Evolutionary conservation across 2,888 invertebrate species (phyloP).

Genomic region (Napeogenes sylphis): DNA sequence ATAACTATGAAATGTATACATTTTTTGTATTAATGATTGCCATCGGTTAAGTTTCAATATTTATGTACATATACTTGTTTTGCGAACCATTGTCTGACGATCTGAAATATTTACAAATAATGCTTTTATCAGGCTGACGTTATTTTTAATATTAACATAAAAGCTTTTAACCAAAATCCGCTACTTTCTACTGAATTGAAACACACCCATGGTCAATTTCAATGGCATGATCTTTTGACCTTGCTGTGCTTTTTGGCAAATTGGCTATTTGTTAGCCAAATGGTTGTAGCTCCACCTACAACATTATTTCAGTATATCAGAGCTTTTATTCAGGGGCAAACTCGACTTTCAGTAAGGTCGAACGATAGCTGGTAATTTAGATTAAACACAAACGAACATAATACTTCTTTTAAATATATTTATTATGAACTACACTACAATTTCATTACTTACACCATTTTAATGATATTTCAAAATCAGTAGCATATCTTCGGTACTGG

Average conservation of each 20-base stretch:
- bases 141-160: background rate
- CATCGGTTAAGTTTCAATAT: background rate
- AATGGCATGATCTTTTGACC: slow-evolving; percentile 45
- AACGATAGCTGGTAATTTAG: background rate
- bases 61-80: slow-evolving; percentile 5
- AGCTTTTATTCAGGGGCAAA: background rate
- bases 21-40: too few species aligned
- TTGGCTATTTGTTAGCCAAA: slow-evolving; percentile 47
- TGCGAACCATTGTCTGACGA: background rate
- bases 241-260: slow-evolving; percentile 56
- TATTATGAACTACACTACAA: too few species aligned
- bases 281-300: slow-evolving; percentile 38
- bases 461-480: too few species aligned
- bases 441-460: too few species aligned
- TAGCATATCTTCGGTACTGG: too few species aligned
- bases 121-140: background rate
- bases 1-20: too few species aligned
- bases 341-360: slow-evolving; percentile 3
- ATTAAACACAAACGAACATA: too few species aligned
- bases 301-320: background rate
- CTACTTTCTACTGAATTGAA: slow-evolving; percentile 7
- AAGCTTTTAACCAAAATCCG: background rate
- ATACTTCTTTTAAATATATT: too few species aligned
- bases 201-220: slow-evolving; percentile 14
- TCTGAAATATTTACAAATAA: background rate